These are phyloP conservation scores for Crypturellus undulatus DNA, from an alignment of 2,113 vertebrate species.

Conservation along the genomic window DNA sequence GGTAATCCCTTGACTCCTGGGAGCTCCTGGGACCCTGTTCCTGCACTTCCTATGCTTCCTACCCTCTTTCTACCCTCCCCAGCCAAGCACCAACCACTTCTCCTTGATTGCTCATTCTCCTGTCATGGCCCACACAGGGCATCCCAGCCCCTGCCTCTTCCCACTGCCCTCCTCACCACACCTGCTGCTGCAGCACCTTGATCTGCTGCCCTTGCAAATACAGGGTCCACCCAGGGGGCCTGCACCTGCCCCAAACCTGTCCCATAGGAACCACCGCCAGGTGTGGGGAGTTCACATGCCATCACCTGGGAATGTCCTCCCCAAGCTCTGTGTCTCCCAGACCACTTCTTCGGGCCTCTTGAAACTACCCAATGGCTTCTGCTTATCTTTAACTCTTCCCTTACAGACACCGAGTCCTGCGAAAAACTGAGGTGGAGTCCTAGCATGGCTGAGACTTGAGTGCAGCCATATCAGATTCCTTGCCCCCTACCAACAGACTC, in stretches of 20 bases:
- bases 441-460: fast-evolving
- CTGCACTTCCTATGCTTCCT: neutral
- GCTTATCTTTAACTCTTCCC: neutral
- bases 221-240: neutral
- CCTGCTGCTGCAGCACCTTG: neutral
- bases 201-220: neutral
- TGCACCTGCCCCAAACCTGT: neutral
- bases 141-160: neutral
- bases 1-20: neutral
- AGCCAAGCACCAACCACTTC: neutral
- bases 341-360: neutral
- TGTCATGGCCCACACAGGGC: neutral
- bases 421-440: neutral
- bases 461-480: neutral
- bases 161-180: neutral
- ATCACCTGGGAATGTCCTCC: fast-evolving
- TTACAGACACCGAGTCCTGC: neutral
- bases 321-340: neutral
- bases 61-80: neutral
- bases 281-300: neutral
- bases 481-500: neutral
- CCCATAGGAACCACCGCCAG: neutral
- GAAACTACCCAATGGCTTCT: neutral
- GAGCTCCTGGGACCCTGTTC: neutral
- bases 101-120: fast-evolving